Conservation (phyloP, 2,888 invertebrate species). For the Yponomeuta cagnagella region DNA sequence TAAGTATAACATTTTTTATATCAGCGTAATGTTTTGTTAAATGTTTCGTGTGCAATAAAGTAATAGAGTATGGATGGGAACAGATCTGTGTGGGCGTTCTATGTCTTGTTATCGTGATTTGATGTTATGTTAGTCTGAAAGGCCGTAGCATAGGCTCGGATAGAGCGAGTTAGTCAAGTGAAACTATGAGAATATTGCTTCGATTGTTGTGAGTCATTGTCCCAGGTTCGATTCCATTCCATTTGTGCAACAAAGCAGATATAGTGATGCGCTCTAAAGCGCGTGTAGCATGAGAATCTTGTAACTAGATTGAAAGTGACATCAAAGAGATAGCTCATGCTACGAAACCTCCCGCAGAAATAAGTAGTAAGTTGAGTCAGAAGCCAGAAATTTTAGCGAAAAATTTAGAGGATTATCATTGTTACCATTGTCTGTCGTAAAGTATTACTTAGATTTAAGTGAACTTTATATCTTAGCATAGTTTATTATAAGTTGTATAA, state of each 20-base stretch:
- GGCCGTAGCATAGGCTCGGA: neutral
- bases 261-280: neutral
- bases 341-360: no score
- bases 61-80: no score
- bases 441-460: neutral
- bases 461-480: neutral
- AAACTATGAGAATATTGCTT: neutral
- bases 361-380: no score
- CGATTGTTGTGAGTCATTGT: neutral
- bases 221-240: neutral
- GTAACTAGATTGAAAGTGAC: no score
- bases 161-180: neutral
- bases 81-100: neutral
- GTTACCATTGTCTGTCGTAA: neutral
- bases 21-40: no score
- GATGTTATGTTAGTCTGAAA: neutral
- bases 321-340: no score
- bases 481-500: neutral
- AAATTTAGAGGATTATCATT: neutral
- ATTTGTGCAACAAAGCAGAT: neutral
- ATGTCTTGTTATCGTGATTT: neutral
- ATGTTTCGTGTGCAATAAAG: no score
- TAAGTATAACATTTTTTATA: no score
- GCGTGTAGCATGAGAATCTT: neutral
- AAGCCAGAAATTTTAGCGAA: no score